phyloP scores from a whole-genome alignment of 2,797 vertebrate species.

The Pteronotus mesoamericanus region DNA sequence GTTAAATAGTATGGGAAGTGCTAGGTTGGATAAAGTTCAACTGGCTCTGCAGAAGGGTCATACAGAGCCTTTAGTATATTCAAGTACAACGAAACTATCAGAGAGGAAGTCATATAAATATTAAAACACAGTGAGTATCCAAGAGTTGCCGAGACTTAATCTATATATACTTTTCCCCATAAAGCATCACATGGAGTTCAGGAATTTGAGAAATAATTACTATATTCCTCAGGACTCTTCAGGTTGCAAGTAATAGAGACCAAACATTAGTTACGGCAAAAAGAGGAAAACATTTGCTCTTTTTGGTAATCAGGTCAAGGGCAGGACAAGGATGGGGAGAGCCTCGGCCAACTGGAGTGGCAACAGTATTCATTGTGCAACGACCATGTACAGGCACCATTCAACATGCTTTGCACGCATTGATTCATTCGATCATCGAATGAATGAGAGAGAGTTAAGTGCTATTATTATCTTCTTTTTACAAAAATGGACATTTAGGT shows the following conservation, averaged over 20 bases:
- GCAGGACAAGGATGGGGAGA: background rate
- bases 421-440: background rate
- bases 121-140: background rate
- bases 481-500: background rate
- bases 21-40: background rate
- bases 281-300: background rate
- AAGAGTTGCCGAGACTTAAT: background rate
- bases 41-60: background rate
- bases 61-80: background rate
- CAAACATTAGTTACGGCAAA: background rate
- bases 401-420: background rate
- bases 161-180: background rate
- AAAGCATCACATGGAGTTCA: background rate
- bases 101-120: background rate
- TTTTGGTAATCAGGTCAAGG: background rate
- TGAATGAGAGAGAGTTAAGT: background rate
- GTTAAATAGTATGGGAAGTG: background rate
- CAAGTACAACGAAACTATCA: background rate
- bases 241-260: background rate
- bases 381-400: background rate
- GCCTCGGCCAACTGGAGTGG: background rate
- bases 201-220: background rate
- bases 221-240: background rate
- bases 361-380: background rate
- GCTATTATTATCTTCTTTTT: background rate